Evolutionary conservation across 1,140 invertebrate species (phyloP).

Genomic region (Amphibalanus amphitrite): DNA sequence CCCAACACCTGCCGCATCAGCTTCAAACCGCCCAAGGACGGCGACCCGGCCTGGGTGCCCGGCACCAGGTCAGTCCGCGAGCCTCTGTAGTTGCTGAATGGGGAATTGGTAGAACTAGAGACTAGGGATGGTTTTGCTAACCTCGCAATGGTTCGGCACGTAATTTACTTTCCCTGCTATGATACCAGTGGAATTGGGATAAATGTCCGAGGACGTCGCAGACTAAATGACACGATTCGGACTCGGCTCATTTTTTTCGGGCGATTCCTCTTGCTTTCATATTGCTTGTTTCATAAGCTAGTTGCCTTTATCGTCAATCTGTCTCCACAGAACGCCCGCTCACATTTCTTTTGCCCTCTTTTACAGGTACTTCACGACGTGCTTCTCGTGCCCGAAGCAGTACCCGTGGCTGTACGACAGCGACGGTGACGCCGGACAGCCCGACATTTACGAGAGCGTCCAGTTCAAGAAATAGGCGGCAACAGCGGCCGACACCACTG

Average conservation of each 20-base stretch:
- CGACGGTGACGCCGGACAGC: conserved; percentile 11
- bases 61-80: not conserved
- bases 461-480: not conserved
- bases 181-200: too few species aligned
- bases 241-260: too few species aligned
- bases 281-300: not conserved
- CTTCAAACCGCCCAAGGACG: conserved; percentile 43
- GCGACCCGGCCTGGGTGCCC: not conserved
- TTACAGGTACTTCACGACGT: conserved; percentile 66
- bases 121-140: too few species aligned
- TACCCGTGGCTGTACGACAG: conserved; percentile 47
- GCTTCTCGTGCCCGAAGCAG: conserved; percentile 63
- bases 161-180: too few species aligned
- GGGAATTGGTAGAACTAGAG: too few species aligned
- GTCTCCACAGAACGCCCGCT: not conserved
- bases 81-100: too few species aligned
- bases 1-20: conserved; percentile 65
- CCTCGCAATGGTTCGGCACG: too few species aligned
- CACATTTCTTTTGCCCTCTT: conserved; percentile 2
- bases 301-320: not conserved
- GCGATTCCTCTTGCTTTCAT: not conserved
- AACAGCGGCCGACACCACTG: too few species aligned
- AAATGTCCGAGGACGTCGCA: too few species aligned
- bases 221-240: too few species aligned
- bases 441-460: conserved; percentile 11